Conservation (phyloP, 2,113 vertebrate species). For the Gila orcuttii region DNA sequence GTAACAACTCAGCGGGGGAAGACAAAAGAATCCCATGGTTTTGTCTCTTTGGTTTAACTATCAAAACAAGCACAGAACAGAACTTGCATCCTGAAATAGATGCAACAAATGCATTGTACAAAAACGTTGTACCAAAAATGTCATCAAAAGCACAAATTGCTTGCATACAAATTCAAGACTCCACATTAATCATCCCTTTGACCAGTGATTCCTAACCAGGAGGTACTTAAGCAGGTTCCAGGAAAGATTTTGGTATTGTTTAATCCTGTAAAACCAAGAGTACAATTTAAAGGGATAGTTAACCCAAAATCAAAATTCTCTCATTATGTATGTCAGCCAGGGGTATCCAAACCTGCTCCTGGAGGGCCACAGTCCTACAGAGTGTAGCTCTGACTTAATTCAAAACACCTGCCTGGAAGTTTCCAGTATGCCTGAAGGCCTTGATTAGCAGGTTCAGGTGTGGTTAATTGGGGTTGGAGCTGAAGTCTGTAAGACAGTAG, state of each 20-base stretch:
- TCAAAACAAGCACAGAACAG: conserved; percentile 1
- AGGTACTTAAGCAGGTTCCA: background rate
- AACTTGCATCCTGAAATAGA: background rate
- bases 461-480: background rate
- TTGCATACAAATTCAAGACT: background rate
- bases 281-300: background rate
- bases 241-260: background rate
- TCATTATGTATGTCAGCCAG: background rate
- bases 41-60: conserved; percentile 10
- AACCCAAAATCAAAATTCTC: background rate
- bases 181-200: background rate
- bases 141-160: background rate
- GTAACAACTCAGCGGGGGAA: conserved; percentile 15
- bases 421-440: background rate
- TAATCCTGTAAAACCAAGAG: background rate
- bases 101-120: background rate
- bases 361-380: background rate
- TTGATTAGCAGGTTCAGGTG: background rate
- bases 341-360: background rate
- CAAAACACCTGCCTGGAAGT: background rate
- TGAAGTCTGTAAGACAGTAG: background rate
- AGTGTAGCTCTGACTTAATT: background rate
- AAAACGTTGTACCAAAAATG: background rate
- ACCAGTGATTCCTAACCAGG: background rate
- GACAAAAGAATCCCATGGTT: conserved; percentile 23